These are phyloP conservation scores for Sitta europaea DNA, from an alignment of 2,113 vertebrate species.

Conservation along the genomic window DNA sequence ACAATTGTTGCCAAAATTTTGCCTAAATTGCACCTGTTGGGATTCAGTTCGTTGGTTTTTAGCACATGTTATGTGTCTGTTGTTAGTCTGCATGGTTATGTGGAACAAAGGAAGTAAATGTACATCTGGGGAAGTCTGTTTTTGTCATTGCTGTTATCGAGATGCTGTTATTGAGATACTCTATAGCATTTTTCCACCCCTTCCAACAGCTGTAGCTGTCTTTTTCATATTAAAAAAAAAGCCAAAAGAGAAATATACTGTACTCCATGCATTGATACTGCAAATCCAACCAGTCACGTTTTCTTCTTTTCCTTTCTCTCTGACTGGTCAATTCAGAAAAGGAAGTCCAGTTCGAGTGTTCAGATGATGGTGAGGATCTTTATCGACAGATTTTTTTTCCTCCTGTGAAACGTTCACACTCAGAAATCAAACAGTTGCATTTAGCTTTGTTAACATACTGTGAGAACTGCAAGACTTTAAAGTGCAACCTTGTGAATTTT, in stretches of 20 bases:
- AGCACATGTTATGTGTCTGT: background rate
- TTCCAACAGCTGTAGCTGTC: background rate
- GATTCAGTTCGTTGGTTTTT: background rate
- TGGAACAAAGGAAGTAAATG: constrained; percentile 12
- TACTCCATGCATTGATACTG: constrained; percentile 55
- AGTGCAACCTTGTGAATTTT: constrained; percentile 14
- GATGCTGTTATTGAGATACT: background rate
- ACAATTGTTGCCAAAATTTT: constrained; percentile 47
- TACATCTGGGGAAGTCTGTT: background rate
- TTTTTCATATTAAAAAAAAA: background rate
- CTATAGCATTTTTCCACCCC: background rate
- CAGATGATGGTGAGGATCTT: constrained; percentile 81
- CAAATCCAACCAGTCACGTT: constrained; percentile 66
- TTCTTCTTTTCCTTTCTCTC: constrained; percentile 76
- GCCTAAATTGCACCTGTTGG: background rate
- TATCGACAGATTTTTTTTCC: constrained; percentile 69
- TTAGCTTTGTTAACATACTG: constrained; percentile 34
- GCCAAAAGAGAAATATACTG: constrained; percentile 35
- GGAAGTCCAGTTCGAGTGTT: constrained; percentile 81
- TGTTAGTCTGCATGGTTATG: background rate
- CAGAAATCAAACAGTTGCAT: constrained; percentile 47
- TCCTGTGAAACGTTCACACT: constrained; percentile 61
- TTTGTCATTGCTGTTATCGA: background rate
- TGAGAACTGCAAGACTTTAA: constrained; percentile 33
- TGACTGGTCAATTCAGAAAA: constrained; percentile 83